These are phyloP conservation scores for Esperia sulphurella DNA, from an alignment of 2,888 invertebrate genomes.

Conservation along the genomic window DNA sequence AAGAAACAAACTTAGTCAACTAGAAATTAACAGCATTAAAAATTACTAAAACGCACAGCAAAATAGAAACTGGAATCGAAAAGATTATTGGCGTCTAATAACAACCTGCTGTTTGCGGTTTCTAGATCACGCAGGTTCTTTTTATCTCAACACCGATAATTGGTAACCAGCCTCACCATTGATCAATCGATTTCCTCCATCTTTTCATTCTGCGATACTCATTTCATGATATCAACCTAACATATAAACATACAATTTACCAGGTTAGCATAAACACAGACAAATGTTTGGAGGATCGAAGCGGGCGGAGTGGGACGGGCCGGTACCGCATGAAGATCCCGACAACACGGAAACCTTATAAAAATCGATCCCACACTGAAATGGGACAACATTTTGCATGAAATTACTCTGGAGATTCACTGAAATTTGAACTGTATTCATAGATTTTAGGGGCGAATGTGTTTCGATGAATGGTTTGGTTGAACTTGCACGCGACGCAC, in stretches of 20 bases:
- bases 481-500: neutral
- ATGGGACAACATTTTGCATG: constrained; percentile 40
- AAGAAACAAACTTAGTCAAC: too few species aligned
- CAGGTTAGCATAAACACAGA: neutral
- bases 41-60: too few species aligned
- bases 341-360: constrained; percentile 34
- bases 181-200: too few species aligned
- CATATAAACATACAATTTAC: neutral
- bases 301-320: constrained; percentile 1
- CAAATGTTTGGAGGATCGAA: neutral
- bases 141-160: too few species aligned
- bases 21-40: too few species aligned
- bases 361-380: constrained; percentile 48
- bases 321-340: constrained; percentile 18
- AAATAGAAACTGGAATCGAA: too few species aligned
- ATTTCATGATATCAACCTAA: too few species aligned
- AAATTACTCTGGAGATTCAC: constrained; percentile 12
- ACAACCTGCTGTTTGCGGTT: too few species aligned
- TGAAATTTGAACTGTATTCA: constrained; percentile 13
- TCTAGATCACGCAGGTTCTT: too few species aligned
- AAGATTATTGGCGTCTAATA: too few species aligned
- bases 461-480: neutral
- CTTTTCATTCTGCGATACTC: too few species aligned
- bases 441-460: neutral
- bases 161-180: too few species aligned